Evolutionary conservation across 2,797 vertebrate species (phyloP).

Genomic region (Chiloscyllium punctatum): DNA sequence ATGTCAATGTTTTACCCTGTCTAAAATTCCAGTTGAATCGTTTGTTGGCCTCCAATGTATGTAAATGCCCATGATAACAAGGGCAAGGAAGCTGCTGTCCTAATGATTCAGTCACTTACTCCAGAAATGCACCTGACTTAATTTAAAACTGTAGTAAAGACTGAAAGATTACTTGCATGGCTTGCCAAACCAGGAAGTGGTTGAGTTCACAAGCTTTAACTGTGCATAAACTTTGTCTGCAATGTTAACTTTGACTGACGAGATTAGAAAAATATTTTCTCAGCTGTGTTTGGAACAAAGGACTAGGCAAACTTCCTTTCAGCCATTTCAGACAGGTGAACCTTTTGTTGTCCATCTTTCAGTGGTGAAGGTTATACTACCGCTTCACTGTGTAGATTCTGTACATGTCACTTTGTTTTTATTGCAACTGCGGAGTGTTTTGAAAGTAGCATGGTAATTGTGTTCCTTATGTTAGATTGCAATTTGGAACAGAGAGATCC

Average conservation of each 20-base stretch:
- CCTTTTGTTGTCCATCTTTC: neutral
- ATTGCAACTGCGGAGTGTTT: neutral
- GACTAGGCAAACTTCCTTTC: neutral
- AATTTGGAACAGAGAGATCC: neutral
- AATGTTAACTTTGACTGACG: neutral
- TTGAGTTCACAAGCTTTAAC: neutral
- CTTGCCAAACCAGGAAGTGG: neutral
- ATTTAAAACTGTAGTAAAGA: neutral
- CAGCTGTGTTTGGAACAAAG: neutral
- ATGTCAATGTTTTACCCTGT: neutral
- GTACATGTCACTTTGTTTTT: neutral
- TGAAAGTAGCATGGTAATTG: neutral
- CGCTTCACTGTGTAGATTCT: neutral
- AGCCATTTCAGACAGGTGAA: neutral
- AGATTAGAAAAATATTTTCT: neutral
- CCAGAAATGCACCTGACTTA: neutral
- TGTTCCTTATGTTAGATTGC: neutral
- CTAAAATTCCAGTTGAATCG: neutral
- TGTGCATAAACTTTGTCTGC: neutral
- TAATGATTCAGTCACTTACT: neutral
- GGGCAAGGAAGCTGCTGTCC: neutral
- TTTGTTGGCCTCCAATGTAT: neutral
- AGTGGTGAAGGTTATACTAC: neutral
- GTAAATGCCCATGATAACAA: neutral
- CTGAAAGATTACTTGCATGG: neutral